Evolutionary conservation across 2,888 invertebrate genomes (phyloP).

Genomic region (Agelastica alni): DNA sequence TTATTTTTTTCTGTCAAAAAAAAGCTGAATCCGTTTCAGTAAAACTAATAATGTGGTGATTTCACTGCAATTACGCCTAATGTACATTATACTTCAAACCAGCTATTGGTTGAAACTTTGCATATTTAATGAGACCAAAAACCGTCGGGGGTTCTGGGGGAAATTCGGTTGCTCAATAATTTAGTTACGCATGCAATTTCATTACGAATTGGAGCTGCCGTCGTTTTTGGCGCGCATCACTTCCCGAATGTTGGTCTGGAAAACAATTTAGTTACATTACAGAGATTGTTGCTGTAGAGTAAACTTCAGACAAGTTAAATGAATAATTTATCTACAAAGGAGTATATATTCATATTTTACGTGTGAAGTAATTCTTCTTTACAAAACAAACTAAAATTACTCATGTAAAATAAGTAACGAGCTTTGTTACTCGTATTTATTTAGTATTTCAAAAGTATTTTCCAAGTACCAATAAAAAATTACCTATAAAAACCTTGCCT

Average conservation of each 20-base stretch:
- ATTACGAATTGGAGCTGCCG: slow-evolving; percentile 19
- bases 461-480: no score
- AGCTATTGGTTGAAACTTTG: slow-evolving; percentile 15
- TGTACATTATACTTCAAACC: slow-evolving; percentile 7
- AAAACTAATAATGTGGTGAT: slow-evolving; percentile 1
- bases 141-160: slow-evolving; percentile 21
- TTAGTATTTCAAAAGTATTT: no score
- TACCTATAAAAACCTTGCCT: no score
- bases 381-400: no score
- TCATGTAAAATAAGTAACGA: no score
- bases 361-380: no score
- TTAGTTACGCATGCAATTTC: slow-evolving; percentile 27
- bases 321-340: slow-evolving; percentile 20
- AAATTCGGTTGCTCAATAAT: slow-evolving; percentile 21
- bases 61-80: neutral
- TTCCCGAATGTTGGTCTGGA: slow-evolving; percentile 8
- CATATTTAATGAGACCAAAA: slow-evolving; percentile 28
- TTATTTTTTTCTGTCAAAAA: no score
- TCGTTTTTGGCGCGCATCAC: slow-evolving; percentile 17
- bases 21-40: neutral
- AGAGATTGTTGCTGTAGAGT: slow-evolving; percentile 15
- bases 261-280: slow-evolving; percentile 19
- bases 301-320: slow-evolving; percentile 13
- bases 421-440: no score
- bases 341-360: no score